Base-by-base conservation (phyloP, 2,888 invertebrate species). In the Perdita meconis region DNA sequence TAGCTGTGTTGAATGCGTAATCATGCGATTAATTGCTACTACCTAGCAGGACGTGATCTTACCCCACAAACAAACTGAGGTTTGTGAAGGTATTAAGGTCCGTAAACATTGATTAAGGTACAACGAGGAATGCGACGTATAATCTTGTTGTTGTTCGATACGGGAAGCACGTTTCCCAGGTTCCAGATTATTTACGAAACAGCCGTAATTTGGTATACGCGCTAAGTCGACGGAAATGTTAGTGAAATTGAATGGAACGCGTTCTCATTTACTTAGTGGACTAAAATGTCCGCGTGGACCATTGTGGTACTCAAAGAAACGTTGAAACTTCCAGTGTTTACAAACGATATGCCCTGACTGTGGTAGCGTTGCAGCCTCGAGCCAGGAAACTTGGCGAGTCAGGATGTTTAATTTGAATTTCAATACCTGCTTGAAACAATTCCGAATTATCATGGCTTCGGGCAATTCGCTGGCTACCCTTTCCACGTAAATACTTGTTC, bases 361-460 rank as follows among this genome's bases (percentile, higher is more conserved):
- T 36, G 51, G n/a, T 2, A 13, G 22, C 26, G 40, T 61, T 22
- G 1, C 16, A 40, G 24, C 26, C 34, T 10, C 34, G 30, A 64
- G 47, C 68, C 34, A 19, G 16, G 30, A 30, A 72, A 65, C 63
- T 67, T 50, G 12, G n/a, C 16, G 12, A 53, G 19, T 47, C 42
- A 0, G 51, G 50, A 63, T 65, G 73, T 78, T 80, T 60, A 70
- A 78, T 80, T 70, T 74, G 67, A 78, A 78, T 74, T 78, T 70
- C 67, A 78, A 78, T 74, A 70, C 63, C 73, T 55, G 59, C 69
- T 19, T 13, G 34, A 65, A 73, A 70, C 64, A 64, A 69, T 81
- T 70, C 22, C 19, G 66, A 72, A 72, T 72, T 53, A 76, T 65
- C 59, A 44, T 65, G 26, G 57, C 75, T 13, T 13, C 42, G 10